These are phyloP conservation scores for Apaloderma vittatum DNA, from an alignment of 2,113 vertebrate genomes.

Conservation along the genomic window DNA sequence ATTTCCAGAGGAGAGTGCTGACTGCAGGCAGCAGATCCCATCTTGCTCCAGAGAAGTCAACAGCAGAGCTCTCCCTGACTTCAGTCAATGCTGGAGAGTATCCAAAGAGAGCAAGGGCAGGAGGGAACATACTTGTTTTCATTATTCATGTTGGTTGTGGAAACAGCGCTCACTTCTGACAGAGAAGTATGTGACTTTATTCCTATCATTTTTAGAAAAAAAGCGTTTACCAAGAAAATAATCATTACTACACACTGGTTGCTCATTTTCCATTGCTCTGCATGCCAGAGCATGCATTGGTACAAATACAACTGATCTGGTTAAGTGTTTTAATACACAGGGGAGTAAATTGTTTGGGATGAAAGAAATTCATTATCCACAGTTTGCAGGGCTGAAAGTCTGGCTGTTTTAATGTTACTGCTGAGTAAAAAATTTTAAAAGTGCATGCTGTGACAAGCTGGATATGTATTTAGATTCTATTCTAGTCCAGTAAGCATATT, in stretches of 20 bases:
- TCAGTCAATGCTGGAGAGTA: slow-evolving; percentile 38
- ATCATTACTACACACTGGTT: slow-evolving; percentile 25
- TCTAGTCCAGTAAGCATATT: slow-evolving; percentile 42
- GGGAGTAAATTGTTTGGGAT: slow-evolving; percentile 65
- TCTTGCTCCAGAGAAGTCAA: slow-evolving; percentile 27
- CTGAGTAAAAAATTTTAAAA: not conserved
- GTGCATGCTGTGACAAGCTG: slow-evolving; percentile 37
- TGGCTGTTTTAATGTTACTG: slow-evolving; percentile 52
- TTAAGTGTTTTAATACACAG: slow-evolving; percentile 52
- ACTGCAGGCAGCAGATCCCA: slow-evolving; percentile 15
- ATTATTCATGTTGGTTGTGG: slow-evolving; percentile 42
- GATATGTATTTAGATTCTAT: not conserved
- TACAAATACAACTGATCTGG: slow-evolving; percentile 56
- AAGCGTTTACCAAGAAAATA: slow-evolving; percentile 47
- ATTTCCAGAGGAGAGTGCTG: not conserved
- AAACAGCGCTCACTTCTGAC: slow-evolving; percentile 45
- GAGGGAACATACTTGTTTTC: slow-evolving; percentile 56
- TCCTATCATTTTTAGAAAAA: slow-evolving; percentile 9
- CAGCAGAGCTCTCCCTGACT: slow-evolving; percentile 34
- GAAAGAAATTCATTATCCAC: slow-evolving; percentile 66
- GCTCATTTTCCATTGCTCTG: slow-evolving; percentile 38
- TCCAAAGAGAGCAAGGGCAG: slow-evolving; percentile 57
- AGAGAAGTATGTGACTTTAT: slow-evolving; percentile 39
- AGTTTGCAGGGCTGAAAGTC: slow-evolving; percentile 43
- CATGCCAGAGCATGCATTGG: not conserved